phyloP scores from a whole-genome alignment of 2,888 invertebrate genomes.

The Celastrina argiolus region DNA sequence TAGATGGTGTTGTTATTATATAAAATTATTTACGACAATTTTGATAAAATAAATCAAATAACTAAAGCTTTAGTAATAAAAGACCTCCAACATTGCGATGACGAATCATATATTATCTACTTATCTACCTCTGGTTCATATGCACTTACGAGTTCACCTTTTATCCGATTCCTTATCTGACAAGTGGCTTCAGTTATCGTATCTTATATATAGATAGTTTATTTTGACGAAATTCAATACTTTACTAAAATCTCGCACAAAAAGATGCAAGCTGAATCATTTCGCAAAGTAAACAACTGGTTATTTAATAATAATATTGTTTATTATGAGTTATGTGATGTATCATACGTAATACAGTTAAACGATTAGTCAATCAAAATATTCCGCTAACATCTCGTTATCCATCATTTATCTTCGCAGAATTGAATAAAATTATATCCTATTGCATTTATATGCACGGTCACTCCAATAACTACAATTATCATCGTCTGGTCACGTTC shows the following conservation, averaged over 20 bases:
- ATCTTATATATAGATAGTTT: background rate
- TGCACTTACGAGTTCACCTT: slow-evolving; percentile 5
- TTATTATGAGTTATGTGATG: background rate
- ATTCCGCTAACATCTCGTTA: slow-evolving; percentile 5
- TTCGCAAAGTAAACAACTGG: background rate
- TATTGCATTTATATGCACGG: slow-evolving; percentile 45
- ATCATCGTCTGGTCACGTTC: slow-evolving; percentile 73
- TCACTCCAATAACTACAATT: slow-evolving; percentile 52
- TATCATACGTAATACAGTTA: slow-evolving; percentile 3
- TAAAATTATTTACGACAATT: no score
- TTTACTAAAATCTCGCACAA: background rate
- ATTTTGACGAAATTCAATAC: background rate
- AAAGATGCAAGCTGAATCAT: background rate
- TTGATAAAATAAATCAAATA: background rate
- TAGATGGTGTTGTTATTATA: no score
- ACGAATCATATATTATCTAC: background rate
- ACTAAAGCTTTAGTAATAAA: background rate
- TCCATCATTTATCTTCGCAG: slow-evolving; percentile 6
- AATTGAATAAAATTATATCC: slow-evolving; percentile 14
- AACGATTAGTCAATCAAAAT: slow-evolving; percentile 18
- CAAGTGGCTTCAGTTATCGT: background rate
- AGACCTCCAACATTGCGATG: background rate
- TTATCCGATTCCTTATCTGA: background rate
- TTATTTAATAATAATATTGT: background rate
- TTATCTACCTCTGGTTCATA: background rate